These are phyloP conservation scores for Eilema griseolum DNA, from an alignment of 2,888 invertebrate species.

Conservation along the genomic window DNA sequence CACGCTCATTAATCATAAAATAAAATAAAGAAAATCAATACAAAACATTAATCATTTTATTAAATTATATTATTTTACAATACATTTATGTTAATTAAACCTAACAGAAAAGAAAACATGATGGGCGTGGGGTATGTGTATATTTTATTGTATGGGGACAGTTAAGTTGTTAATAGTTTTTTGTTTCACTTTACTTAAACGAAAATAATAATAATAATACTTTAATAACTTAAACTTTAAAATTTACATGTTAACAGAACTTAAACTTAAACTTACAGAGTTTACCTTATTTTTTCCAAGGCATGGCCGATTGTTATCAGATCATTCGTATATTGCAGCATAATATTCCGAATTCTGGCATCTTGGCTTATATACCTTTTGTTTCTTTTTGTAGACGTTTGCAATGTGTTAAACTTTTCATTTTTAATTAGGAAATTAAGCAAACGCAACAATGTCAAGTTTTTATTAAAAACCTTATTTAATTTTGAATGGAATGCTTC, in stretches of 20 bases:
- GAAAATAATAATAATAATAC: neutral
- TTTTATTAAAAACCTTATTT: too few species aligned
- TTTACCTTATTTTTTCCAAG: neutral
- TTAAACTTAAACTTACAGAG: neutral
- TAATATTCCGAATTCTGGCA: slow-evolving; percentile 3
- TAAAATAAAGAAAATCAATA: neutral
- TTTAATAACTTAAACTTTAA: neutral
- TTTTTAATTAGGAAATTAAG: slow-evolving; percentile 3
- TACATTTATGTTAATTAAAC: neutral
- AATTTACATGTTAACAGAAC: neutral
- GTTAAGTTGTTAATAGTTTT: too few species aligned
- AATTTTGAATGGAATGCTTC: too few species aligned
- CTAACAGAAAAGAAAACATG: slow-evolving; percentile 45
- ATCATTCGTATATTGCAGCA: slow-evolving; percentile 2
- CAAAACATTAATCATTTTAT: neutral
- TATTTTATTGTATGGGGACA: neutral
- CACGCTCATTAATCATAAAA: slow-evolving; percentile 18
- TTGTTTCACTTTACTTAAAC: neutral
- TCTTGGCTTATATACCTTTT: slow-evolving; percentile 3
- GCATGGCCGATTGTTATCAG: neutral
- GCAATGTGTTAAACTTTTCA: slow-evolving; percentile 3
- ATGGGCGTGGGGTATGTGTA: neutral
- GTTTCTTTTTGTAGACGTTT: slow-evolving; percentile 5
- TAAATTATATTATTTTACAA: neutral
- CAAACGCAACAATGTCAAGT: too few species aligned